Evolutionary conservation across 64 coral and sea anemone genomes (phyloP), one percentile per base, ranked within the genome.

Genomic region (Hydrozoanthus tunicans): DNA sequence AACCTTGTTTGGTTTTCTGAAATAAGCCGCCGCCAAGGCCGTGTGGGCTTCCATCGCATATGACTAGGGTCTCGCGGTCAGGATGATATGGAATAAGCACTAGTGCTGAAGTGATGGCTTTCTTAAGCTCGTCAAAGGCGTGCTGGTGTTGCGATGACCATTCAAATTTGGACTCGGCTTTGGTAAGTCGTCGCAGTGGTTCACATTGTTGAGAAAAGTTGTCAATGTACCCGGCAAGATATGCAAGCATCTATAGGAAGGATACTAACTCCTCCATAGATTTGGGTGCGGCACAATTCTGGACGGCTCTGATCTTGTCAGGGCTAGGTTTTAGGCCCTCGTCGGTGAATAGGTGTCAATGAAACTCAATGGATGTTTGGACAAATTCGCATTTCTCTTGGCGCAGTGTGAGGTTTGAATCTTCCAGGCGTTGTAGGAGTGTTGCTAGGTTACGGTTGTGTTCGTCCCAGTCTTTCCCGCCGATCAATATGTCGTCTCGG

Each of bases 41-140:
- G 3, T 14, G 6, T 88, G 84, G 67, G 11, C 84, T 88, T 73
- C 62, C 84, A 20, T 88, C 67, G 53, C 84, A 88, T 7, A 88
- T 88, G 1, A 86, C 83, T 3, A 86, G 83, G 51, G 27, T 88
- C 2, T 88, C 83, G 23, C 83, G 62, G 62, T 88, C 52, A 53
- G 84, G 67, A n/a, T 88, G 84, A 43, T 88, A 86, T 51, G 83
- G 83, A 51, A 86, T 71, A 56, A 86, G 83, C 83, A 73, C 84
- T 71, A 64, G 67, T 67, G 84, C 62, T 11, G 66, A 56, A 4
- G 84, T 88, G 32, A 88, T 88, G 84, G 88, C 88, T 27, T 15
- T 25, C 58, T 89, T 74, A 9, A 74, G 52, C 66, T 89, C 84
- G 6, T 73, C 67, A 11, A 89, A 73, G 15, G 84, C 84, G 24